Evolutionary conservation across 2,113 vertebrate genomes (phyloP).

Genomic region (Uropsilus gracilis): DNA sequence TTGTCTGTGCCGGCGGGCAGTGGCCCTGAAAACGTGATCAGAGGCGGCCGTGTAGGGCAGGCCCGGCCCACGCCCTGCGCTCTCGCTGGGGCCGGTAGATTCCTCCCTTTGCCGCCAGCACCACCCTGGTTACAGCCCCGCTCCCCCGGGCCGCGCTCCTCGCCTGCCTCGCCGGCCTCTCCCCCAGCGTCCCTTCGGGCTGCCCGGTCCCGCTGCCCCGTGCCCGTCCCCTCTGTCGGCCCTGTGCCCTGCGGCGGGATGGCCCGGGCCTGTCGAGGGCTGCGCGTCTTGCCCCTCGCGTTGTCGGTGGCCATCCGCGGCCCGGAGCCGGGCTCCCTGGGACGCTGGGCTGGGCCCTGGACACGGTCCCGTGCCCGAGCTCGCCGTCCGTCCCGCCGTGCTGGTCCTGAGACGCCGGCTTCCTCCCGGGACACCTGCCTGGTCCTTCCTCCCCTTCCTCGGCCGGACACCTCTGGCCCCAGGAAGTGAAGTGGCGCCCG

Average conservation of each 20-base stretch:
- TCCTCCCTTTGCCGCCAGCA: slow-evolving; percentile 90
- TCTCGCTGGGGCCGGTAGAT: slow-evolving; percentile 88
- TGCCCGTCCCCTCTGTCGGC: slow-evolving; percentile 11
- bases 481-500: neutral
- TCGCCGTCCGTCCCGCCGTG: neutral
- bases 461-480: neutral
- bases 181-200: slow-evolving; percentile 70
- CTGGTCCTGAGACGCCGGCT: neutral
- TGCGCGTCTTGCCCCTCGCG: neutral
- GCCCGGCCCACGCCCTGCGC: slow-evolving; percentile 89
- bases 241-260: neutral
- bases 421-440: neutral
- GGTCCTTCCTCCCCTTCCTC: neutral
- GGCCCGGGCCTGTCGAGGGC: neutral
- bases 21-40: slow-evolving; percentile 96
- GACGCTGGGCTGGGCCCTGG: neutral
- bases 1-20: slow-evolving; percentile 95
- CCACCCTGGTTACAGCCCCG: slow-evolving; percentile 91
- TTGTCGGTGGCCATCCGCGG: neutral
- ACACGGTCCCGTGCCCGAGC: neutral
- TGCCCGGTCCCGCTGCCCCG: neutral
- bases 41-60: slow-evolving; percentile 98
- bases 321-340: neutral
- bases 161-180: slow-evolving; percentile 72
- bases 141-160: slow-evolving; percentile 70